Evolutionary conservation across 2,888 invertebrate genomes (phyloP).

Genomic region (Hydriomena furcata): DNA sequence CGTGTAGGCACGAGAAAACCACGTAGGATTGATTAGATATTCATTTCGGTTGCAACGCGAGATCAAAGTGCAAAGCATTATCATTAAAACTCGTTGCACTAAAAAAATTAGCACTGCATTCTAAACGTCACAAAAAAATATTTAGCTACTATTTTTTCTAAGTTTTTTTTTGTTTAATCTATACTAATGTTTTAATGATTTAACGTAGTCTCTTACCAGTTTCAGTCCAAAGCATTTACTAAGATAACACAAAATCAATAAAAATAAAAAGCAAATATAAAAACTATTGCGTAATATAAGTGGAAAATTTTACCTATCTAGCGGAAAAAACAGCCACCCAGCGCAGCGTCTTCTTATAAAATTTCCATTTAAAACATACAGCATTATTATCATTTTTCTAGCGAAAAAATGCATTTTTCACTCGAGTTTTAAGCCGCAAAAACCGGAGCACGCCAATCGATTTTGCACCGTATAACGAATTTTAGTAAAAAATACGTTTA

Average conservation of each 20-base stretch:
- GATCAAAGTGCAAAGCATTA: slow-evolving; percentile 17
- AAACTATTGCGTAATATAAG: slow-evolving; percentile 52
- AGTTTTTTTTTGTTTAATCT: no score
- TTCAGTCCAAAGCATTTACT: neutral
- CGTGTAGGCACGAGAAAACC: slow-evolving; percentile 3
- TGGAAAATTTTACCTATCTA: slow-evolving; percentile 65
- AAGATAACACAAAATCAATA: slow-evolving; percentile 9
- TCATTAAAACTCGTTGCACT: neutral
- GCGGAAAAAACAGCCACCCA: slow-evolving; percentile 72
- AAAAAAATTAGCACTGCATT: neutral
- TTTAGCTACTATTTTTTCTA: no score
- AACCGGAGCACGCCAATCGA: slow-evolving; percentile 29
- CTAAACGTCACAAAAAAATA: no score
- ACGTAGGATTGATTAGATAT: no score
- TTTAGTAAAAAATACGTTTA: slow-evolving; percentile 42
- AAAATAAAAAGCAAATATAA: slow-evolving; percentile 23
- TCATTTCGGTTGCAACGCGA: slow-evolving; percentile 1
- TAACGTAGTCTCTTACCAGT: no score
- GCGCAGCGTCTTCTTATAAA: slow-evolving; percentile 70
- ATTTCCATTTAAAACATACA: slow-evolving; percentile 80
- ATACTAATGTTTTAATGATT: no score
- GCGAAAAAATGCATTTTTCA: slow-evolving; percentile 68
- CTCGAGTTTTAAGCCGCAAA: slow-evolving; percentile 40
- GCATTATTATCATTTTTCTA: slow-evolving; percentile 81
- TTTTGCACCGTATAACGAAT: slow-evolving; percentile 42